These are phyloP conservation scores for Drosophila prolongata DNA, from an alignment of 2,888 invertebrate species.

Conservation along the genomic window DNA sequence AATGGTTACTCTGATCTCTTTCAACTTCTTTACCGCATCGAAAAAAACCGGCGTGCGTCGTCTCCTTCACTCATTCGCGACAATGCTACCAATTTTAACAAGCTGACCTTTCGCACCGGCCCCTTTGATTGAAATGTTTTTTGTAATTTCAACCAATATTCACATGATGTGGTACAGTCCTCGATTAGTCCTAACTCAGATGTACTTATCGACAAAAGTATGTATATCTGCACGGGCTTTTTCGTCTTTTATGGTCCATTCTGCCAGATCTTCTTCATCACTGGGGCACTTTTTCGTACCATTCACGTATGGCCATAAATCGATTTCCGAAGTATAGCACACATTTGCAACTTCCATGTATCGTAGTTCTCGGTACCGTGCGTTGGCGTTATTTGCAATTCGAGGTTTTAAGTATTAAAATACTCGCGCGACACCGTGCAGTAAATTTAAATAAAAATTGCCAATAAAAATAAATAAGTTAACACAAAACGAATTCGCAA, in stretches of 20 bases:
- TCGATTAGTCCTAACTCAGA: background rate
- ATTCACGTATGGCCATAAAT: background rate
- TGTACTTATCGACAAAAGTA: background rate
- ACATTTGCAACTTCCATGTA: conserved; percentile 5
- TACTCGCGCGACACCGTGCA: too few species aligned
- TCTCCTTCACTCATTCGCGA: too few species aligned
- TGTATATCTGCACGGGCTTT: background rate
- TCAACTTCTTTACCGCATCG: too few species aligned
- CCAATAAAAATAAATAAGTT: too few species aligned
- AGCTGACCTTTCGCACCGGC: too few species aligned
- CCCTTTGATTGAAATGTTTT: background rate
- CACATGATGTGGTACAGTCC: background rate
- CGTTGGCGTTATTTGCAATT: too few species aligned
- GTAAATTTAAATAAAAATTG: too few species aligned
- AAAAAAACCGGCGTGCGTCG: too few species aligned
- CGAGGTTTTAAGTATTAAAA: too few species aligned
- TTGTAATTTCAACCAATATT: conserved; percentile 1
- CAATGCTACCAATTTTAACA: too few species aligned
- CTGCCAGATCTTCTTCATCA: background rate
- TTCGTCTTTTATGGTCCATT: background rate
- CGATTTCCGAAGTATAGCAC: background rate
- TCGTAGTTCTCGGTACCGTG: background rate
- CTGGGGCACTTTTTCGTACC: background rate
- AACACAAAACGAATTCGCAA: too few species aligned
- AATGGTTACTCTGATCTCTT: background rate